Percentiles rank a stretch among this genome's conserved stretches.
Evolutionary conservation across 2,797 vertebrate genomes (phyloP).

Genomic region (Pangasius krempfi): DNA sequence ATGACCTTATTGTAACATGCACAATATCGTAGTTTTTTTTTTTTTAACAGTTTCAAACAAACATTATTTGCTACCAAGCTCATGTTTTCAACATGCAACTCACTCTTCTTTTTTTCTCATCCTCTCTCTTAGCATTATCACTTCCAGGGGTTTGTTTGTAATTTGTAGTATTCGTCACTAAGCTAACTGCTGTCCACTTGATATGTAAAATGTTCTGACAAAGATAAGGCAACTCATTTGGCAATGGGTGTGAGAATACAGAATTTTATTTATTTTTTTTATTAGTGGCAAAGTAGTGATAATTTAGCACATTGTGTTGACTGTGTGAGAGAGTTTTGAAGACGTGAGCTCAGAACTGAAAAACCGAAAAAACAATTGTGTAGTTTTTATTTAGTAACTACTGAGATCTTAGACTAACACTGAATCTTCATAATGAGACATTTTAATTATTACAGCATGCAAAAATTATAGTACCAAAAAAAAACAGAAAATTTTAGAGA

Average conservation of each 20-base stretch:
- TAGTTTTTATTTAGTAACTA: background rate
- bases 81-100: background rate
- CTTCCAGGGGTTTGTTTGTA: background rate
- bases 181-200: background rate
- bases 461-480: background rate
- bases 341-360: background rate
- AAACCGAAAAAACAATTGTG: background rate
- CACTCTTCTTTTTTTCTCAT: background rate
- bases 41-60: background rate
- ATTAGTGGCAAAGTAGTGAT: background rate
- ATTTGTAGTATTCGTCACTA: background rate
- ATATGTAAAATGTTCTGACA: background rate
- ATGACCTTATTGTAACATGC: background rate
- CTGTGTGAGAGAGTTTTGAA: background rate
- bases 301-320: background rate
- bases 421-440: background rate
- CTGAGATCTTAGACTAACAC: background rate
- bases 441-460: background rate
- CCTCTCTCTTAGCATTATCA: background rate
- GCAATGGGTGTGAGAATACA: background rate
- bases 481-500: background rate
- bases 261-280: background rate
- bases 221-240: background rate
- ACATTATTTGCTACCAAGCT: background rate
- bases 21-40: background rate